Evolutionary conservation across 2,113 vertebrate species (phyloP).

Genomic region (Raja brachyura): DNA sequence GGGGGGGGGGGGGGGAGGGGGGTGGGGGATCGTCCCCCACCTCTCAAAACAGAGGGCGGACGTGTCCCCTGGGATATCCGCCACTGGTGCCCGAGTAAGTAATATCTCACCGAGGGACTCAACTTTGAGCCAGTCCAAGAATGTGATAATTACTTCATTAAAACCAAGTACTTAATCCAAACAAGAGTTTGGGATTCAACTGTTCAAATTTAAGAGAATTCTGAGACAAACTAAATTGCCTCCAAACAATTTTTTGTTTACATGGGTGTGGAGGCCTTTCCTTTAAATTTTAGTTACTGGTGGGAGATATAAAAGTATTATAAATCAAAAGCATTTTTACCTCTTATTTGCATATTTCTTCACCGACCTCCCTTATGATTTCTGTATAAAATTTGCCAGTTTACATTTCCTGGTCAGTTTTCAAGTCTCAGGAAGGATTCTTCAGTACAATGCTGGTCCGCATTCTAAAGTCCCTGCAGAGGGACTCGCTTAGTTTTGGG

Average conservation of each 20-base stretch:
- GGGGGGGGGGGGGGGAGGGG: too few species aligned
- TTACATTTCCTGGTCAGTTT: background rate
- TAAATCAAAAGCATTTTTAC: too few species aligned
- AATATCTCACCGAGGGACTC: background rate
- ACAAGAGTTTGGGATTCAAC: background rate
- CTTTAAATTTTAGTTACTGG: background rate
- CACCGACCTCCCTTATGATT: background rate
- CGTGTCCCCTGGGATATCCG: too few species aligned
- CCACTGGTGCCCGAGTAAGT: too few species aligned
- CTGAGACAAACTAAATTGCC: background rate
- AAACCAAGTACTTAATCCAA: background rate
- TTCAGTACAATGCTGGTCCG: too few species aligned
- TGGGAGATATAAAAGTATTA: background rate
- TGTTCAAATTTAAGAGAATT: background rate
- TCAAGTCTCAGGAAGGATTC: too few species aligned
- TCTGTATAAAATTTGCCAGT: background rate
- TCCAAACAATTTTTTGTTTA: background rate
- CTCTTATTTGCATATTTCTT: background rate
- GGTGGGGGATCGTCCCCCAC: too few species aligned
- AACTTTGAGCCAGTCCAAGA: background rate
- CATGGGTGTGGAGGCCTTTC: background rate
- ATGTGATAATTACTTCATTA: background rate
- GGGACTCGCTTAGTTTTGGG: background rate
- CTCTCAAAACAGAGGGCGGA: too few species aligned
- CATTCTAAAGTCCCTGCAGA: background rate